Conservation (phyloP, 2,797 vertebrate genomes). For the Cottoperca gobio region DNA sequence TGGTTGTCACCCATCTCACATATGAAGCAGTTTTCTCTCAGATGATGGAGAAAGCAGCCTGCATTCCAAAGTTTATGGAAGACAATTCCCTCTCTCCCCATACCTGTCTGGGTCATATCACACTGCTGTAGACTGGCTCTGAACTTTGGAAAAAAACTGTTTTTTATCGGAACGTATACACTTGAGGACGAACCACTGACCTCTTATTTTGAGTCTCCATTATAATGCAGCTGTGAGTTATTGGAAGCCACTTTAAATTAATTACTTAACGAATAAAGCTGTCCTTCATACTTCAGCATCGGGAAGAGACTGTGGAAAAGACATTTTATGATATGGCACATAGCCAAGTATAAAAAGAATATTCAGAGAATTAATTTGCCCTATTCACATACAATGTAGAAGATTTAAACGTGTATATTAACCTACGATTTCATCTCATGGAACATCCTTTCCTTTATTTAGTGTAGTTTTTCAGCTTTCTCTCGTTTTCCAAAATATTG, state of each 20-base stretch:
- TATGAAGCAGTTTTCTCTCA: constrained; percentile 65
- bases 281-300: background rate
- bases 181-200: constrained; percentile 4
- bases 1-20: constrained; percentile 56
- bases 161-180: constrained; percentile 27
- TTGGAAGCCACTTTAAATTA: constrained; percentile 13
- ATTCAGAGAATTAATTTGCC: background rate
- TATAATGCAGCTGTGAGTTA: constrained; percentile 19
- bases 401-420: background rate
- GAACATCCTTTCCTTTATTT: background rate
- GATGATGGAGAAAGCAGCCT: constrained; percentile 41
- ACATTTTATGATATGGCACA: background rate
- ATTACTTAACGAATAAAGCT: background rate
- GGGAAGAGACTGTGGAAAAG: background rate
- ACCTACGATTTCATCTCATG: background rate
- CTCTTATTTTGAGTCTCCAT: constrained; percentile 14
- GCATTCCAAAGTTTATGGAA: constrained; percentile 72
- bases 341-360: background rate
- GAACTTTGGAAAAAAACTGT: constrained; percentile 27
- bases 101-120: constrained; percentile 48
- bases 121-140: constrained; percentile 34
- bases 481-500: background rate
- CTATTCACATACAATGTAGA: background rate
- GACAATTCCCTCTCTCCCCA: constrained; percentile 51
- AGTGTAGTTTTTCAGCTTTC: background rate